Evolutionary conservation across 2,113 vertebrate species (phyloP).

Genomic region (Recurvirostra avosetta): DNA sequence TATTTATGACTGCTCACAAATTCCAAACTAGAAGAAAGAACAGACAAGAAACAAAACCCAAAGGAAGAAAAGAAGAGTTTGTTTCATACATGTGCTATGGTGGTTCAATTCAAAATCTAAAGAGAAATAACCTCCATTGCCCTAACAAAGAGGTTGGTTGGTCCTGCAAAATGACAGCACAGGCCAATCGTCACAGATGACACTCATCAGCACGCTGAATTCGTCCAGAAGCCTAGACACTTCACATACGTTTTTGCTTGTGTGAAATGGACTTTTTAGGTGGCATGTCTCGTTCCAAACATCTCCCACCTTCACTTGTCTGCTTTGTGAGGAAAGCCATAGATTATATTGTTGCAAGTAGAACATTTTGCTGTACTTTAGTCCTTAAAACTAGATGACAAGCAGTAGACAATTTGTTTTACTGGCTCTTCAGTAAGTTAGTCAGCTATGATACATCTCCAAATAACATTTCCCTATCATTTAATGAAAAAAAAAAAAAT

Average conservation of each 20-base stretch:
- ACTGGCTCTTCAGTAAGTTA: background rate
- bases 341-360: background rate
- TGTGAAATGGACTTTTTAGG: background rate
- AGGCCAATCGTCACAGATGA: too few relatives aligned
- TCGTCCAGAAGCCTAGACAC: background rate
- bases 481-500: background rate
- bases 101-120: background rate
- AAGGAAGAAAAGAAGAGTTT: background rate
- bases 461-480: background rate
- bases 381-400: background rate
- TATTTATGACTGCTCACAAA: background rate
- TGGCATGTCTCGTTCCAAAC: background rate
- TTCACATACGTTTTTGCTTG: background rate
- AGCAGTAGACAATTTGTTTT: background rate
- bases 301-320: background rate
- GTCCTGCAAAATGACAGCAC: background rate
- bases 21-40: background rate
- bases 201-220: background rate
- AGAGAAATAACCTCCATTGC: background rate
- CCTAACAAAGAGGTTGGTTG: too few relatives aligned
- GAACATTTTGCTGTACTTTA: background rate
- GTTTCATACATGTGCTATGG: background rate
- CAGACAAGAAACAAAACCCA: background rate
- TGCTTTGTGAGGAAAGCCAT: background rate
- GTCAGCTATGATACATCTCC: background rate